These are phyloP conservation scores for Clytia hemisphaerica DNA, from an alignment of 30 jellyfish, hydroid and myxozoan genomes.

Conservation along the genomic window DNA sequence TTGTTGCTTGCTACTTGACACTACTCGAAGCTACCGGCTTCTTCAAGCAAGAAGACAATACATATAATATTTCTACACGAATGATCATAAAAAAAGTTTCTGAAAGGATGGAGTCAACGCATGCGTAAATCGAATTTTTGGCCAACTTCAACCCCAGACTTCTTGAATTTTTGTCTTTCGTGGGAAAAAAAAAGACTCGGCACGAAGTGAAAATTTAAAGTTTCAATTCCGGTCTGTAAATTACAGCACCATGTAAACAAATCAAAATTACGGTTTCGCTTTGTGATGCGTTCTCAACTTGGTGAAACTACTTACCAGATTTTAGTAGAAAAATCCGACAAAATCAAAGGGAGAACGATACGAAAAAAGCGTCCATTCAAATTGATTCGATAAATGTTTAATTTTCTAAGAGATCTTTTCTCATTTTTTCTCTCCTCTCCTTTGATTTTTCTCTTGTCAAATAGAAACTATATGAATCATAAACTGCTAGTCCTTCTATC, in stretches of 20 bases:
- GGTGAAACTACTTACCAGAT: not conserved
- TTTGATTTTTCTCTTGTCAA: too few relatives aligned
- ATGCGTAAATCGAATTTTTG: slow-evolving; percentile 20
- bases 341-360: too few relatives aligned
- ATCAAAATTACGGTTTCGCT: not conserved
- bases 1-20: too few relatives aligned
- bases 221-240: not conserved
- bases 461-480: too few relatives aligned
- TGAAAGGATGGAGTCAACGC: slow-evolving; percentile 3
- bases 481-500: too few relatives aligned
- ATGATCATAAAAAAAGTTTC: slow-evolving; percentile 34
- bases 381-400: too few relatives aligned
- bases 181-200: not conserved
- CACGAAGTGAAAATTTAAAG: not conserved
- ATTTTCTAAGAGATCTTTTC: too few relatives aligned
- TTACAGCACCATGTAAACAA: not conserved
- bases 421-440: too few relatives aligned
- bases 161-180: not conserved
- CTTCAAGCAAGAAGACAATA: slow-evolving; percentile 43
- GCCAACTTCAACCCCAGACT: slow-evolving; percentile 4
- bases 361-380: too few relatives aligned
- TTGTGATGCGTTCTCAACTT: not conserved
- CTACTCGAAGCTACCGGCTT: slow-evolving; percentile 25
- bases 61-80: slow-evolving; percentile 19
- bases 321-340: too few relatives aligned